A percentile compares a stretch with the other conserved stretches of the same genome.
These are phyloP conservation scores for Emydocephalus ijimae DNA, from an alignment of 2,113 vertebrate species.

Conservation along the genomic window DNA sequence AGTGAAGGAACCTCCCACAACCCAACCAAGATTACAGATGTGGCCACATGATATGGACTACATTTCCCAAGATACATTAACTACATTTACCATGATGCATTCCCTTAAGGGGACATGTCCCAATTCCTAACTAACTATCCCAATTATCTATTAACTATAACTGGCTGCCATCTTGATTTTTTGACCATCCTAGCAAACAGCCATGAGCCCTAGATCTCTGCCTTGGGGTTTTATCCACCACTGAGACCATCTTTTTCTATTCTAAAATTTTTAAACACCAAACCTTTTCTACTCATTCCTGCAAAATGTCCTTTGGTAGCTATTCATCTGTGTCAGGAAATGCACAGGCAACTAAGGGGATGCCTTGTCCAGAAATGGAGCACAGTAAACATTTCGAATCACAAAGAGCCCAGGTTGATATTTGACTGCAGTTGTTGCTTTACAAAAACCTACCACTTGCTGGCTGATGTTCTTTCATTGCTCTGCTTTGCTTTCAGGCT, in stretches of 20 bases:
- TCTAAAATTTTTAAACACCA: not conserved
- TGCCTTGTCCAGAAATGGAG: not conserved
- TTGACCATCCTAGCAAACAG: not conserved
- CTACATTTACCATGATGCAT: no score
- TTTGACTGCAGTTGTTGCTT: not conserved
- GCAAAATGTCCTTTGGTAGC: not conserved
- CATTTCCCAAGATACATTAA: no score
- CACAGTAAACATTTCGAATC: not conserved
- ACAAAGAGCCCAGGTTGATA: not conserved
- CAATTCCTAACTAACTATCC: no score
- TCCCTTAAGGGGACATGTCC: no score
- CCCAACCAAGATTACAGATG: no score
- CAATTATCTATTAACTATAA: no score
- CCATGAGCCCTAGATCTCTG: not conserved
- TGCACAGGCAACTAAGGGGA: not conserved
- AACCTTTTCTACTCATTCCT: not conserved
- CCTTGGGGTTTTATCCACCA: not conserved
- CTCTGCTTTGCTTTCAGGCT: accelerated
- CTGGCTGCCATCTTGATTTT: not conserved
- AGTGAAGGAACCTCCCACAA: no score
- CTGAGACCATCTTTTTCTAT: not conserved
- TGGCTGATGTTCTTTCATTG: accelerated
- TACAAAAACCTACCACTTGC: not conserved
- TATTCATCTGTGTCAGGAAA: not conserved
- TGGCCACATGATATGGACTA: no score